Percentiles rank a stretch among this genome's conserved stretches.
phyloP scores from a whole-genome alignment of 2,113 vertebrate species.

The Tretioscincus oriximinensis region DNA sequence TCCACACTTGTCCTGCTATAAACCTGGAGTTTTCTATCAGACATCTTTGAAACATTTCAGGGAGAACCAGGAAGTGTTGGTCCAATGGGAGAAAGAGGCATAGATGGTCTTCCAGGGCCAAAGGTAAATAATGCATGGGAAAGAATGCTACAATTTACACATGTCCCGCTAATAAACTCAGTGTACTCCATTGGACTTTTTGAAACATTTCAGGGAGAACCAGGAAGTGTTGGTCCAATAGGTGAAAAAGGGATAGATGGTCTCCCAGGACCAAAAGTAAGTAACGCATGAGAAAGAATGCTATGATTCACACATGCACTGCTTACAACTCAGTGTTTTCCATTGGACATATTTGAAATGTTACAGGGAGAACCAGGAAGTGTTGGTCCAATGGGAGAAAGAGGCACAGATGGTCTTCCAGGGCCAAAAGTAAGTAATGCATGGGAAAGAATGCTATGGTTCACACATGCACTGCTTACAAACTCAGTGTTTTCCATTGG shows the following conservation, averaged over 20 bases:
- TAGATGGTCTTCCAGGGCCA: conserved; percentile 60
- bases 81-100: neutral
- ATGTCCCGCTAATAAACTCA: neutral
- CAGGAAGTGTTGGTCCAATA: conserved; percentile 47
- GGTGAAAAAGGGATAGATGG: conserved; percentile 66
- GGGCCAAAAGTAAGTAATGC: neutral
- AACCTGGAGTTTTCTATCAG: neutral
- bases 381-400: conserved; percentile 51
- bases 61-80: too few species aligned
- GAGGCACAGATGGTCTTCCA: conserved; percentile 48
- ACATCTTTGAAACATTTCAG: too few species aligned
- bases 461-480: neutral
- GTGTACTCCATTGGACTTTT: neutral
- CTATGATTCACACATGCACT: neutral
- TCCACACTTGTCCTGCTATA: neutral
- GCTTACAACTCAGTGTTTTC: neutral
- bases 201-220: conserved; percentile 36
- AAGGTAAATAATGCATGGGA: conserved; percentile 57
- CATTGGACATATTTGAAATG: neutral
- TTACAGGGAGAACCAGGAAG: conserved; percentile 59
- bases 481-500: neutral
- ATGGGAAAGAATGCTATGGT: neutral
- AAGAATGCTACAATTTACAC: neutral
- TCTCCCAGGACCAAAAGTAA: conserved; percentile 68
- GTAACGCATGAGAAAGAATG: neutral